Base-by-base conservation (phyloP, 2,888 invertebrate genomes). In the Imbricaverruca yamaguchii region DNA sequence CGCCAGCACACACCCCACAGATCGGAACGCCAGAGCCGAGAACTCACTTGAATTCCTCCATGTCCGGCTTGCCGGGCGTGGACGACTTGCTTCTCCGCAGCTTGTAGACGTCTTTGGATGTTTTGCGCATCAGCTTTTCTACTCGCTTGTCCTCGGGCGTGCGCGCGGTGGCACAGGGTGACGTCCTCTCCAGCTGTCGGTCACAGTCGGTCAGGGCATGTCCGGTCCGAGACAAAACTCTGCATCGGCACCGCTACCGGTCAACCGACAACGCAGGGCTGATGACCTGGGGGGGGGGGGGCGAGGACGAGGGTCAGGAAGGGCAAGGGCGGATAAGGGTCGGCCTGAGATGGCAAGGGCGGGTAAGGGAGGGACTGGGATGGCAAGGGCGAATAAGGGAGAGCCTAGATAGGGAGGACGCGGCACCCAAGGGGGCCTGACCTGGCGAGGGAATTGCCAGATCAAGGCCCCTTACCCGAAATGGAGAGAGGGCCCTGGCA, bases 51-150 rank as follows among this genome's bases (percentile, higher is more conserved):
- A 96, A 97, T 80, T 96, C 95, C 85, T 95, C 93, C 84, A 95
- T 90, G 88, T 97, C 96, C 0, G 96, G 96, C 86, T 94, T 94
- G 83, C 95, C 92, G 80, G 94, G 94, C 53, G 74, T 74, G 84
- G 93, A 93, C 10, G 83, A 83, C 86, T 94, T 92, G 80, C 94
- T 94, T 87, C 94, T 93, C 84, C 96, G 89, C 83, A 97, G 89
- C 85, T 95, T 93, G 88, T 96, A 95, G 85, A 97, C 95, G 88
- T 97, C 97, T 86, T 94, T 91, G 82, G 94, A 94, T 18, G 96
- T 95, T 86, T 94, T 93, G 88, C 93, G 92, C 84, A 97, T 89
- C 87, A 96, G 91, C 85, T 94, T 92, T 87, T 94, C 91, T 84
- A 93, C 91, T 87, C 92, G 89, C 85, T 90, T 90, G 85, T 93